Evolutionary conservation across 2,888 invertebrate species (phyloP), one percentile per base, ranked within the genome.

Genomic region (Anagyrus pseudococci): DNA sequence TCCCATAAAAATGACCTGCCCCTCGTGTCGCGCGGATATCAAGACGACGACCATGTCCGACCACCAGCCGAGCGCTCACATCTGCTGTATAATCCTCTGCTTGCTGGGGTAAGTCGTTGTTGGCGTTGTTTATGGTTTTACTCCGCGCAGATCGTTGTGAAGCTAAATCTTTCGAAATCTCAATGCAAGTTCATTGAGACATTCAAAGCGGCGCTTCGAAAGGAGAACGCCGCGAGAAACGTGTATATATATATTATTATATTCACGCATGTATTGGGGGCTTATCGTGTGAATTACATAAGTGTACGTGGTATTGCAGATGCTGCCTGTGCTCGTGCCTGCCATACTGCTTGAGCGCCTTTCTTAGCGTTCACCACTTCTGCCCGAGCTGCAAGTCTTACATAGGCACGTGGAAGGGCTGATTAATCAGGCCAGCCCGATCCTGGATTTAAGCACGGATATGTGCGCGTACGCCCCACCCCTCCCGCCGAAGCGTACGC

Each of bases 301-400:
- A 20, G 20, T n/a, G n/a, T n/a, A n/a, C n/a, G n/a, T n/a, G n/a
- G n/a, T n/a, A n/a, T 61, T 40, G 63, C 74, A 84, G 85, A 58
- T 84, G 84, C 71, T 84, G 83, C 71, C 72, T 82, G 20, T 84
- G 84, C 63, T 84, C 84, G 44, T 85, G 85, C 70, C 72, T 85
- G 63, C 85, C 85, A 7, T 85, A 84, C 72, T 85, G 84, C 73
- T 81, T 84, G 73, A 82, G 80, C 67, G 81, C 81, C 26, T 83
- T 83, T 65, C 78, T 83, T 77, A 83, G 82, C 62, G 81, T 83
- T 4, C 82, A 83, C 62, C 84, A 84, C 66, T 78, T 78, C 48
- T 84, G 84, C 72, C 84, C 84, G 23, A 81, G 82, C 66, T 84
- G 84, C 72, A 81, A 82, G 68, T 72, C 73, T 29, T 82, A 81